These are phyloP conservation scores for Lytechinus variegatus DNA, from an alignment of 35 echinoderm and acorn worm species.

Conservation along the genomic window DNA sequence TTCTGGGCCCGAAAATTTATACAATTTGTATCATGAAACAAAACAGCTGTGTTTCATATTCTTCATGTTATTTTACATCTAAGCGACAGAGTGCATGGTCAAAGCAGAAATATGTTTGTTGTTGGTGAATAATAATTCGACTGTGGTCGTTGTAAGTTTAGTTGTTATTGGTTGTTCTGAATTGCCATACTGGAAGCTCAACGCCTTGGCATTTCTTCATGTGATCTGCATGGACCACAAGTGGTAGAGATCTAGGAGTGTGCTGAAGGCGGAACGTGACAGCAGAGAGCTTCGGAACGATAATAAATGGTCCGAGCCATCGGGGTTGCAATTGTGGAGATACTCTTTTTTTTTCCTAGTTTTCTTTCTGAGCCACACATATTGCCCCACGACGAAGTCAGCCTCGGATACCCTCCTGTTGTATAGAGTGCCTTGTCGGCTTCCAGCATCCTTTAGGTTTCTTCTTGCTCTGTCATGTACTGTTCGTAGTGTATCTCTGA, in stretches of 20 bases:
- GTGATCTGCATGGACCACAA: not conserved
- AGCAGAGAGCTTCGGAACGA: not conserved
- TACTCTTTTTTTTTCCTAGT: conserved; percentile 43
- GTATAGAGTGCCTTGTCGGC: too few relatives aligned
- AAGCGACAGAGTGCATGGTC: not conserved
- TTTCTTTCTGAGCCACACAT: conserved; percentile 53
- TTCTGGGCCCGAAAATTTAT: not conserved
- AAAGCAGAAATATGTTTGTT: too few relatives aligned
- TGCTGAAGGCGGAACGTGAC: not conserved
- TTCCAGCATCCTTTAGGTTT: too few relatives aligned
- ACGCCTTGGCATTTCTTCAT: not conserved
- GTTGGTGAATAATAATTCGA: too few relatives aligned
- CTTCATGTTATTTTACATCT: not conserved
- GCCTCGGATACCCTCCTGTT: not conserved
- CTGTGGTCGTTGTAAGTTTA: too few relatives aligned
- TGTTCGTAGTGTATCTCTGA: too few relatives aligned
- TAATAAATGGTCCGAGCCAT: conserved; percentile 54
- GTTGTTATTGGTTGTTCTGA: too few relatives aligned
- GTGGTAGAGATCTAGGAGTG: not conserved
- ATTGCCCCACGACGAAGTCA: not conserved
- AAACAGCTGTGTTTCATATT: not conserved
- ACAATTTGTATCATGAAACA: too few relatives aligned
- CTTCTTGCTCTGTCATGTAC: too few relatives aligned
- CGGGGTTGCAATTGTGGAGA: conserved; percentile 3
- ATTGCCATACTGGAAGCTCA: not conserved